Conservation (phyloP, 2,888 invertebrate genomes). For the Leptopilina syphax region DNA sequence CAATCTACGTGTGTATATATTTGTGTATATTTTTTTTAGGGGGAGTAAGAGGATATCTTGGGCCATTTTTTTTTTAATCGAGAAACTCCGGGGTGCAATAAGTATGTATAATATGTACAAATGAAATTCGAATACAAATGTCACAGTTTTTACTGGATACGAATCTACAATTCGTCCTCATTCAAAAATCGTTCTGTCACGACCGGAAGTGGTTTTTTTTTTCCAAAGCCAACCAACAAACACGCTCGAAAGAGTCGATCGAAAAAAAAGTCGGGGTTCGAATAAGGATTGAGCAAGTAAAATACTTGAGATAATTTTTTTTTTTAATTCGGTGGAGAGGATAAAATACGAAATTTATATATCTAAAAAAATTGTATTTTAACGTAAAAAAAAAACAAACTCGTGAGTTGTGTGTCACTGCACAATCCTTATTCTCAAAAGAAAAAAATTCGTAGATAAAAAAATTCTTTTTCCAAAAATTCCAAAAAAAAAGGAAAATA, state of each 20-base stretch:
- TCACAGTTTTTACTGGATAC: conserved; percentile 54
- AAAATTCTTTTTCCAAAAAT: background rate
- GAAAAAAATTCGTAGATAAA: conserved; percentile 2
- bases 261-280: background rate
- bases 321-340: too few relatives aligned
- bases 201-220: conserved; percentile 24
- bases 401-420: too few relatives aligned
- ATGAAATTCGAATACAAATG: conserved; percentile 44
- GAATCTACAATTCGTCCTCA: conserved; percentile 41
- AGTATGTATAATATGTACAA: conserved; percentile 45
- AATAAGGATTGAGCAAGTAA: background rate
- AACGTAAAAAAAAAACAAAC: too few relatives aligned
- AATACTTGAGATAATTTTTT: too few relatives aligned
- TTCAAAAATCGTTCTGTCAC: conserved; percentile 15
- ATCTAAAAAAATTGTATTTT: too few relatives aligned
- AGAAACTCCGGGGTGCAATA: conserved; percentile 31
- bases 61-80: background rate
- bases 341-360: too few relatives aligned
- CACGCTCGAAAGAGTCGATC: conserved; percentile 20
- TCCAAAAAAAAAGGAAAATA: too few relatives aligned
- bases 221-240: conserved; percentile 16
- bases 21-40: too few relatives aligned
- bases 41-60: conserved; percentile 4
- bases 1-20: background rate
- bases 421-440: too few relatives aligned